Base-by-base conservation (phyloP, 2,113 vertebrate genomes). In the Shinisaurus crocodilurus region DNA sequence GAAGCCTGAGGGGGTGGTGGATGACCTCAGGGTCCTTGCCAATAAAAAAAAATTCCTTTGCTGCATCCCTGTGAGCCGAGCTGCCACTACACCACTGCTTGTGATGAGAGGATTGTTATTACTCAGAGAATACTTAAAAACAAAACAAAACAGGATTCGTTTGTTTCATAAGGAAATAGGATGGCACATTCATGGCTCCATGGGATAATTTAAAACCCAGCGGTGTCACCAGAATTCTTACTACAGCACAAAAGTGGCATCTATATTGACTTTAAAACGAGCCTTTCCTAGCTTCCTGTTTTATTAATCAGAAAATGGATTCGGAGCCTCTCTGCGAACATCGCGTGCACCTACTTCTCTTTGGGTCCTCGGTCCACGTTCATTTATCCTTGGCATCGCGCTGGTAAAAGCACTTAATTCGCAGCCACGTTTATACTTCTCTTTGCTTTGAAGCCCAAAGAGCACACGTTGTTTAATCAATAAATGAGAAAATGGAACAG, bases 241-340 rank as follows among this genome's bases (percentile, higher is more conserved):
- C 8, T 1, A 57, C 87, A 85, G 88, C 27, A 54, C 7, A 0
- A 1, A 70, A 5, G 94, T 91, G 90, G 74, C 88, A 88, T 90
- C 25, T 95, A 91, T 88, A 91, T 88, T 90, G 89, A 80, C 94
- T 95, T 95, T 85, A 91, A 94, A 93, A 90, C 84, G 3, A 82
- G 67, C 67, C 18, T 63, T 70, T 90, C 92, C 90, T 91, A 90
- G 70, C 80, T 72, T 94, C 37, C n/a, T 92, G 25, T 32, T 91
- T 96, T 95, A 89, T 95, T 92, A 87, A 94, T 90, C 77, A 94
- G 87, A 95, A 96, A 94, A 94, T 92, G 88, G 83, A 69, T 83
- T 95, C 84, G 91, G 60, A 48, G 6, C 0, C 77, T 40, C 91
- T 94, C 34, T 89, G 86, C 63, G 75, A 93, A 92, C 89, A 48